Evolutionary conservation across 1,140 invertebrate genomes (phyloP).

Genomic region (Trinorchestia longiramus): DNA sequence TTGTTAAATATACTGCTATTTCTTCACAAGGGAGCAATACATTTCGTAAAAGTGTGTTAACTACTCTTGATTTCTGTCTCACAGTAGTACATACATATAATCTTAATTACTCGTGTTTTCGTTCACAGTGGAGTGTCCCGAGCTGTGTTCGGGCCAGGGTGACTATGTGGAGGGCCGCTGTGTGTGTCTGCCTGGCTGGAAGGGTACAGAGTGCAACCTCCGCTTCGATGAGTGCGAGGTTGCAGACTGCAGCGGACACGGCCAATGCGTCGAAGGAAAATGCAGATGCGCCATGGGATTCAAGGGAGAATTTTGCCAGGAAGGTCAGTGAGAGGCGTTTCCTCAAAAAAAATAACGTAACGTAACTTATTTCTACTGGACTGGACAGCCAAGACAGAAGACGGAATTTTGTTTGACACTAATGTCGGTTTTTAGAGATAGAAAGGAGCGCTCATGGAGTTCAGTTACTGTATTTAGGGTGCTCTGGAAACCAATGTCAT

Average conservation of each 20-base stretch:
- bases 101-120: background rate
- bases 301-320: constrained; percentile 91
- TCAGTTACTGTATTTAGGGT: background rate
- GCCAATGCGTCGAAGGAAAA: constrained; percentile 93
- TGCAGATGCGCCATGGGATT: constrained; percentile 93
- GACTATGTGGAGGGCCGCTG: constrained; percentile 97
- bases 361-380: background rate
- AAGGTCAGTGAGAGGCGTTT: constrained; percentile 75
- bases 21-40: too few species aligned
- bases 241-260: constrained; percentile 93
- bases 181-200: constrained; percentile 96
- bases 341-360: background rate
- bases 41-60: too few species aligned
- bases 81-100: too few species aligned
- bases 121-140: constrained; percentile 85
- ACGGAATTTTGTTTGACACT: background rate
- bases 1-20: too few species aligned
- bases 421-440: background rate
- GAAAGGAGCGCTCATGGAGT: background rate
- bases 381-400: background rate
- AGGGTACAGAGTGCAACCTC: constrained; percentile 92
- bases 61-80: too few species aligned
- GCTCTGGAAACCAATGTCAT: background rate
- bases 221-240: constrained; percentile 81
- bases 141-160: constrained; percentile 93